These are phyloP conservation scores for Meiosimyza platycephala DNA, from an alignment of 2,888 invertebrate genomes.

Conservation along the genomic window DNA sequence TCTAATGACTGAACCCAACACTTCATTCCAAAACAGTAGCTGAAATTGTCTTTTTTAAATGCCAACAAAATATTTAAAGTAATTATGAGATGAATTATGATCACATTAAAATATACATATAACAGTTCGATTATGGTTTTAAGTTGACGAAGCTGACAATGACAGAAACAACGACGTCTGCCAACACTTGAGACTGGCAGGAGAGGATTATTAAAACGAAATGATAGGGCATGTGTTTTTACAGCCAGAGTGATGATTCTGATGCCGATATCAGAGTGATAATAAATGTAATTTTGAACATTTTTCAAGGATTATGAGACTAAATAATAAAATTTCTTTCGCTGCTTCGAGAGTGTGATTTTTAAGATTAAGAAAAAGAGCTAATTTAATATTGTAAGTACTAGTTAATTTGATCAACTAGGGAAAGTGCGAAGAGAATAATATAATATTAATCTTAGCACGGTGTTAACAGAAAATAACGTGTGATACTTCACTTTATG, in stretches of 20 bases:
- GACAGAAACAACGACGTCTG: constrained; percentile 17
- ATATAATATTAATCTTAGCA: too few relatives aligned
- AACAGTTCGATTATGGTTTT: constrained; percentile 26
- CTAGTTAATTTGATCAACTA: too few relatives aligned
- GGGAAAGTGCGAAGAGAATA: too few relatives aligned
- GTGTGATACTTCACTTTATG: too few relatives aligned
- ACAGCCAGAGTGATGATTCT: neutral
- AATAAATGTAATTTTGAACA: constrained; percentile 8
- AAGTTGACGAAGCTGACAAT: neutral
- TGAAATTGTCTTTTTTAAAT: neutral
- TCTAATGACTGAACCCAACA: neutral
- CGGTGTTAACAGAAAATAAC: too few relatives aligned
- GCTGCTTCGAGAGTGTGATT: too few relatives aligned
- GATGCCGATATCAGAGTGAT: neutral
- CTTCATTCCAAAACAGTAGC: neutral
- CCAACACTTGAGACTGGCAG: constrained; percentile 24
- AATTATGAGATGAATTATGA: constrained; percentile 30
- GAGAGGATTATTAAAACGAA: neutral
- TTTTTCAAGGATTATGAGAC: constrained; percentile 4
- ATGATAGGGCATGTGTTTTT: neutral
- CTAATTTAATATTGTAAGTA: too few relatives aligned
- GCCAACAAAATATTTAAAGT: neutral
- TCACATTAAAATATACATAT: constrained; percentile 29
- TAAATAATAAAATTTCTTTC: too few relatives aligned
- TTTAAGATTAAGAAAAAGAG: too few relatives aligned